Conservation (phyloP, 2,888 invertebrate species). For the Pteria penguin region DNA sequence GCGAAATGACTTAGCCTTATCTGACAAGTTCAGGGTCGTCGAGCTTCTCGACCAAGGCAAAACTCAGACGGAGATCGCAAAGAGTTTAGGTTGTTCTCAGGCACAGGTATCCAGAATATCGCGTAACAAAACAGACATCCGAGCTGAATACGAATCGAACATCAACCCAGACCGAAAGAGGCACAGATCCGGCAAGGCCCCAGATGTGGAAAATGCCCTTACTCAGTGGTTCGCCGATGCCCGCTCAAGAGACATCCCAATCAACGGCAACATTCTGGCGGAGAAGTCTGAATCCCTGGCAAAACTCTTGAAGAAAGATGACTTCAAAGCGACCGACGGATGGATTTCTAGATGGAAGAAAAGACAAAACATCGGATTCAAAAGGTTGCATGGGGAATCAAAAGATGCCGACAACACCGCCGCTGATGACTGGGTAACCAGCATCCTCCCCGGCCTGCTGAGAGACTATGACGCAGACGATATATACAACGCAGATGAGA, state of each 20-base stretch:
- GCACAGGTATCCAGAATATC: conserved; percentile 24
- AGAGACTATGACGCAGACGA: conserved; percentile 13
- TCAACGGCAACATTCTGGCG: conserved; percentile 5
- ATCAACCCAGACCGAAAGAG: conserved; percentile 38
- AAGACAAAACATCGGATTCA: too few species aligned
- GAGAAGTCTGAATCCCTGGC: too few species aligned
- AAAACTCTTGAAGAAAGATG: too few species aligned
- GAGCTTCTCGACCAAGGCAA: conserved; percentile 21
- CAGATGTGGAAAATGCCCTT: conserved; percentile 27
- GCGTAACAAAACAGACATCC: conserved; percentile 17
- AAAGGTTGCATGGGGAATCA: conserved; percentile 31
- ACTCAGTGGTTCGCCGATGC: conserved; percentile 28
- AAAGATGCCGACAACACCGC: conserved; percentile 32
- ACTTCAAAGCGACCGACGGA: too few species aligned
- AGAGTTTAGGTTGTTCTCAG: conserved; percentile 30
- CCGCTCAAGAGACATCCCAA: conserved; percentile 23
- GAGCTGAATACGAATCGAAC: conserved; percentile 20
- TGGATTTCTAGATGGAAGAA: too few species aligned
- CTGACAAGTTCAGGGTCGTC: conserved; percentile 26
- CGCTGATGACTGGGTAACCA: conserved; percentile 15
- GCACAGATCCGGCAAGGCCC: conserved; percentile 35
- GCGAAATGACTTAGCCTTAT: neutral
- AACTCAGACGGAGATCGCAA: conserved; percentile 11
- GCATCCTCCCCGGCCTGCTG: conserved; percentile 22
- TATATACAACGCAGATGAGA: conserved; percentile 47